Conservation (phyloP, 2,888 invertebrate species). For the Ochlodes sylvanus region DNA sequence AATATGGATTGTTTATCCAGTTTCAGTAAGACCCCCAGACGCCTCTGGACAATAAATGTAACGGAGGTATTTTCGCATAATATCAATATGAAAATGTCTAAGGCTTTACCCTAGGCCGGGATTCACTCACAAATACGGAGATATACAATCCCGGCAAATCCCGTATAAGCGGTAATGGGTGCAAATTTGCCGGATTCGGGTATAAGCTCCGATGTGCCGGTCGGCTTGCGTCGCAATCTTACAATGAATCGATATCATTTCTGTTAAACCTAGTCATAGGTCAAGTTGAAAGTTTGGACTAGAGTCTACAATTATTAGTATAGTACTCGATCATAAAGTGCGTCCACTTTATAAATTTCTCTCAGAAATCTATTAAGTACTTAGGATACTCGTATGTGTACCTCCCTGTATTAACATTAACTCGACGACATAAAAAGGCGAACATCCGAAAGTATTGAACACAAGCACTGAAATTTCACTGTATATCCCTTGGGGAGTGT, state of each 20-base stretch:
- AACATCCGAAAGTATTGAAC: too few relatives aligned
- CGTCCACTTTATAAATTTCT: too few relatives aligned
- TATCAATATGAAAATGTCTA: conserved; percentile 17
- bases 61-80: not conserved
- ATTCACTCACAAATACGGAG: conserved; percentile 18
- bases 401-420: too few relatives aligned
- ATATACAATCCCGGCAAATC: conserved; percentile 17
- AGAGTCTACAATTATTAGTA: not conserved
- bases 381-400: too few relatives aligned
- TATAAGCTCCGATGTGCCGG: not conserved
- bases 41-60: not conserved
- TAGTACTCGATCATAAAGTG: too few relatives aligned
- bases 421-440: too few relatives aligned
- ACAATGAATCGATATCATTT: not conserved
- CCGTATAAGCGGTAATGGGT: conserved; percentile 10
- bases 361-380: too few relatives aligned
- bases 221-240: not conserved
- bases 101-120: conserved; percentile 11
- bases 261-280: not conserved
- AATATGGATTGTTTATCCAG: too few relatives aligned
- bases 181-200: conserved; percentile 11
- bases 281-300: not conserved
- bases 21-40: not conserved
- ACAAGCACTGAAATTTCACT: too few relatives aligned
- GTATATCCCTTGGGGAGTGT: too few relatives aligned